Percentiles rank a stretch among this genome's conserved stretches.
Conservation (phyloP, 1,140 invertebrate species). For the Sarcophaga peregrina region DNA sequence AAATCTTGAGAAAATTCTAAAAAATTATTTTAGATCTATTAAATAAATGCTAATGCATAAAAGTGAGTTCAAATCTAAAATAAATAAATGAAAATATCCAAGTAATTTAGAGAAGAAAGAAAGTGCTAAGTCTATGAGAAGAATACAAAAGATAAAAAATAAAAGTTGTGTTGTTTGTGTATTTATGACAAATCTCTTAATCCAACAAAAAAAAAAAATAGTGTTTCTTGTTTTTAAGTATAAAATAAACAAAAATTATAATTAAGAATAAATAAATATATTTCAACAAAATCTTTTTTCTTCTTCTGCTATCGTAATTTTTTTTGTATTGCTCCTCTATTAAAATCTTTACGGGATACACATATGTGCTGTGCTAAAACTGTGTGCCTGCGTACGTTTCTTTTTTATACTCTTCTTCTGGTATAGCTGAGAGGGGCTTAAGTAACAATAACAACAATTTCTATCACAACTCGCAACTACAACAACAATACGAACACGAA, state of each 20-base stretch:
- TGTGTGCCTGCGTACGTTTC: not conserved
- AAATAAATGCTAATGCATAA: not conserved
- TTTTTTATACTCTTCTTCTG: not conserved
- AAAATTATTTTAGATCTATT: not conserved
- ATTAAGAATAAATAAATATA: not conserved
- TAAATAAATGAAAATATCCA: not conserved
- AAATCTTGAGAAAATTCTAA: not conserved
- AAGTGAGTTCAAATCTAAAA: not conserved
- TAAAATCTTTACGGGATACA: slow-evolving; percentile 31
- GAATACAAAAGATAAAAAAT: too few relatives aligned
- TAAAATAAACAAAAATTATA: not conserved
- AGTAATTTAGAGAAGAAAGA: not conserved
- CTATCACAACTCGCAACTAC: slow-evolving; percentile 6
- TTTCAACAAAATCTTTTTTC: not conserved
- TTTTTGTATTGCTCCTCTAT: slow-evolving; percentile 2
- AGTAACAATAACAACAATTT: not conserved
- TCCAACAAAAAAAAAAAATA: not conserved
- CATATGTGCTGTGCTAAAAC: not conserved
- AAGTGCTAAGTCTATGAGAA: too few relatives aligned
- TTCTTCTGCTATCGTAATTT: slow-evolving; percentile 30
- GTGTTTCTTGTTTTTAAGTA: not conserved
- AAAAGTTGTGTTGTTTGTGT: too few relatives aligned
- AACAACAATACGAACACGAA: not conserved
- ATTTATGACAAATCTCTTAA: not conserved
- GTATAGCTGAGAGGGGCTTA: not conserved